phyloP scores from a whole-genome alignment of 2,888 invertebrate genomes.

The Hydraecia micacea region DNA sequence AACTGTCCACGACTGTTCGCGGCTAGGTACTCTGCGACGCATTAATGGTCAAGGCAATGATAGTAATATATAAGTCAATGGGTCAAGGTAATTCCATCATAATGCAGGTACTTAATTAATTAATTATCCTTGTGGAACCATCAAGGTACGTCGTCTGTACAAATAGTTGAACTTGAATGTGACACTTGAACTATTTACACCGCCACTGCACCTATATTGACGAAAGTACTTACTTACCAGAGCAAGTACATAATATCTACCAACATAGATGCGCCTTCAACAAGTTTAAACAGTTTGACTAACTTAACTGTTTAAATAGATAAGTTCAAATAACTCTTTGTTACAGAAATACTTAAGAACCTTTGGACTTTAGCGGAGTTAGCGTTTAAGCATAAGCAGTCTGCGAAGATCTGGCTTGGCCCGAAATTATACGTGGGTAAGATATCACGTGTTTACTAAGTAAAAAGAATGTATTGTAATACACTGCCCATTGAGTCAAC shows the following conservation, averaged over 20 bases:
- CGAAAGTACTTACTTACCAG: slow-evolving; percentile 46
- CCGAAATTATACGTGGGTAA: slow-evolving; percentile 84
- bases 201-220: slow-evolving; percentile 39
- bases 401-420: slow-evolving; percentile 83
- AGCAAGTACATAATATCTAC: slow-evolving; percentile 35
- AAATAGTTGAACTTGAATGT: slow-evolving; percentile 3
- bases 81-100: no score
- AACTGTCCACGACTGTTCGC: neutral
- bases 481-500: neutral
- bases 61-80: no score
- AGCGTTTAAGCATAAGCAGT: slow-evolving; percentile 74
- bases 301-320: slow-evolving; percentile 21
- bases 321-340: slow-evolving; percentile 45
- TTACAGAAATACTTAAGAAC: slow-evolving; percentile 81
- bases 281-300: slow-evolving; percentile 36
- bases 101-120: slow-evolving; percentile 2
- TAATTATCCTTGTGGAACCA: slow-evolving; percentile 5
- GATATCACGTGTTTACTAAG: slow-evolving; percentile 11
- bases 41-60: slow-evolving; percentile 23
- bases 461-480: slow-evolving; percentile 16
- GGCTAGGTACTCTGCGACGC: neutral
- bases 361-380: slow-evolving; percentile 76
- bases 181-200: slow-evolving; percentile 49
- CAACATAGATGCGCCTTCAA: slow-evolving; percentile 27
- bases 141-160: slow-evolving; percentile 8